A percentile compares a stretch with the other conserved stretches of the same genome.
phyloP scores from a whole-genome alignment of 1,140 invertebrate genomes.

The Agrypnia vestita region DNA sequence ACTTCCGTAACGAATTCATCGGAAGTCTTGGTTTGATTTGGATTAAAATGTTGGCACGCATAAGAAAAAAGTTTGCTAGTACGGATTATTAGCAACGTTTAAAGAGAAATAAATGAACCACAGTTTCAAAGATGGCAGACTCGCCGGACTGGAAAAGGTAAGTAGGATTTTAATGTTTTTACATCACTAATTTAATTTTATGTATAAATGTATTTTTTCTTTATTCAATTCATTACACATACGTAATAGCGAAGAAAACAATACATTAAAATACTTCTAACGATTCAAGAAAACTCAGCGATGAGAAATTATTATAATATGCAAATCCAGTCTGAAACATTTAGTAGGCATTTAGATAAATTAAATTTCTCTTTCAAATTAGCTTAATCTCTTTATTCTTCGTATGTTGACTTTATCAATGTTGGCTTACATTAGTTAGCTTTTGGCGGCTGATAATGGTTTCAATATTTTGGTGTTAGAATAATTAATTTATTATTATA shows the following conservation, averaged over 20 bases:
- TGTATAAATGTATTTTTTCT: background rate
- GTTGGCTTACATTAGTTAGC: too few species aligned
- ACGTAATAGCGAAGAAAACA: background rate
- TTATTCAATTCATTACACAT: background rate
- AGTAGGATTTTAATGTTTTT: background rate
- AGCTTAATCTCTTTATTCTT: too few species aligned
- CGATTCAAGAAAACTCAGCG: background rate
- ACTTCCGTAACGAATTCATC: slow-evolving; percentile 23
- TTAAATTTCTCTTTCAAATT: too few species aligned
- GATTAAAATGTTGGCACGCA: background rate
- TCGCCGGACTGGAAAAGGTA: slow-evolving; percentile 5
- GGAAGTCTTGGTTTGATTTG: background rate
- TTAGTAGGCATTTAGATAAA: too few species aligned
- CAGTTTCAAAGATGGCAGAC: background rate
- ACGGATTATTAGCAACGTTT: background rate
- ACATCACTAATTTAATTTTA: too few species aligned
- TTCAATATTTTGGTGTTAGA: too few species aligned
- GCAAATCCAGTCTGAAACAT: background rate
- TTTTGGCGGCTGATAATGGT: too few species aligned
- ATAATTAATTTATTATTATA: too few species aligned
- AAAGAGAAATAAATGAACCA: background rate
- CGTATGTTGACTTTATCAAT: too few species aligned
- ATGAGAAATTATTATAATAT: background rate
- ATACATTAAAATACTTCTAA: background rate
- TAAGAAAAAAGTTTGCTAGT: background rate